These are phyloP conservation scores for Eueides isabella DNA, from an alignment of 1,140 invertebrate genomes.

Conservation along the genomic window DNA sequence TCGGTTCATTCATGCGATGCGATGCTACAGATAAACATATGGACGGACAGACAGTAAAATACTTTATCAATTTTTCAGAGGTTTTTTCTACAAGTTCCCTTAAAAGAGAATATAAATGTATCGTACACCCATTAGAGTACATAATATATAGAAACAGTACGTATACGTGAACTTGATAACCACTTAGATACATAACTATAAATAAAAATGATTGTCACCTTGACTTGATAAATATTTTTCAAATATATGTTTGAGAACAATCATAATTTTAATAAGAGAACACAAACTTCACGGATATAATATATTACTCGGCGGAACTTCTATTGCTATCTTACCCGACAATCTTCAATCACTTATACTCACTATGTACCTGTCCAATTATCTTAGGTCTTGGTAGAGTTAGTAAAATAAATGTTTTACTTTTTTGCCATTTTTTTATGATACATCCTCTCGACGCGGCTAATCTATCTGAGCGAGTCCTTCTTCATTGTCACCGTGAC, in stretches of 20 bases:
- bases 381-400: background rate
- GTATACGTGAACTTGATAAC: too few relatives aligned
- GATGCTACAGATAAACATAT: too few relatives aligned
- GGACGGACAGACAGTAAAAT: too few relatives aligned
- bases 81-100: too few relatives aligned
- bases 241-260: too few relatives aligned
- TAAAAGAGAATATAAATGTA: too few relatives aligned
- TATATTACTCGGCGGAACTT: conserved; percentile 8
- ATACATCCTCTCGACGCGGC: background rate
- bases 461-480: too few relatives aligned
- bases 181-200: background rate
- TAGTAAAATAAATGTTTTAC: background rate
- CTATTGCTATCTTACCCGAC: conserved; percentile 10
- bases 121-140: too few relatives aligned
- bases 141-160: too few relatives aligned
- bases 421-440: background rate
- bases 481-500: too few relatives aligned
- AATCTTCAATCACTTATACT: conserved; percentile 14
- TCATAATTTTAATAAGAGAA: background rate
- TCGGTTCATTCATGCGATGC: too few relatives aligned
- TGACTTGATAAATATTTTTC: background rate
- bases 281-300: background rate
- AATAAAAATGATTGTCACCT: background rate
- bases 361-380: conserved; percentile 18
- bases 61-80: too few relatives aligned